Base-by-base conservation (phyloP, 2,888 invertebrate genomes). In the Geophilus truncorum region DNA sequence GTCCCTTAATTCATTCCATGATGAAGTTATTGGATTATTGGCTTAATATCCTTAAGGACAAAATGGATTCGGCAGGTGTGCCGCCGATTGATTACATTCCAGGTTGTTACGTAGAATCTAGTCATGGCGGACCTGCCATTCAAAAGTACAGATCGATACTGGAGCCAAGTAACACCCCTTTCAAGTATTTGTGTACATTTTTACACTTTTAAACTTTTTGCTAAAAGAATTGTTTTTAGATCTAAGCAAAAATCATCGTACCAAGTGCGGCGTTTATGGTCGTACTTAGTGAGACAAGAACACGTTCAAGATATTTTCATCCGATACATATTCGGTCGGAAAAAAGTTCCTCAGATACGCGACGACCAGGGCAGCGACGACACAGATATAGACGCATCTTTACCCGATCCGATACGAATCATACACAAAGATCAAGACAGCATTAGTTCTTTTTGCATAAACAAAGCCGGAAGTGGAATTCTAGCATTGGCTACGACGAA, bases 381-480 rank as follows among this genome's bases (percentile, higher is more conserved):
- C 30, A 84, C 84, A 79, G 83, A 84, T 82, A 86, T 86, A 81
- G 87, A 86, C 75, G 78, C 81, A 6, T 82, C 87, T 82, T 86
- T 91, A 81, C 90, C 91, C 81, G 95, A 95, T 85, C 95, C 96
- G 10, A 95, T 97, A 82, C 91, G 97, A 84, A 96, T 99, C 84
- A 96, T 99, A 84, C 98, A 99, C 88, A 98, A 98, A 88, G 99
- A 99, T 86, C 97, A 97, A 88, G 99, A 99, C 88, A 95, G 97
- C 81, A 97, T 99, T 84, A 93, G 96, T 80, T 95, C 98, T 36
- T 99, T 99, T 90, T 97, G 98, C 86, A 90, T 98, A 81, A 98
- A 97, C 88, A 93, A 94, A 90, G 92, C 93, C 21, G 93, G 92
- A 84, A 90, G 92, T 80, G 94, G 95, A 40, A 89, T 94, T 83